A percentile compares a stretch with the other conserved stretches of the same genome.
phyloP scores from a whole-genome alignment of 2,113 vertebrate species.

The Vombatus ursinus region DNA sequence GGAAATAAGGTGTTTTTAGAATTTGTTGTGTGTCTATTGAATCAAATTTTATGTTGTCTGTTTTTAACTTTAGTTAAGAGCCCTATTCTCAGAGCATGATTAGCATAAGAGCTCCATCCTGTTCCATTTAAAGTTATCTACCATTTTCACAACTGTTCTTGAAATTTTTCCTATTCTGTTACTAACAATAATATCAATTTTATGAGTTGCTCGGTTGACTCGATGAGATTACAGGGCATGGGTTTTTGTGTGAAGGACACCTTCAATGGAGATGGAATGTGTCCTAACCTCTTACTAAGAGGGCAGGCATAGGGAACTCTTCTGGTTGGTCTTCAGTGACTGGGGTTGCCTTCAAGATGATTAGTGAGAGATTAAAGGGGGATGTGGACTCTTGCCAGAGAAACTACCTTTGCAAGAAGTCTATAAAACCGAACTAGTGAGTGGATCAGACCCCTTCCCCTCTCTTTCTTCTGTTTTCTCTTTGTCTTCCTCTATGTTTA shows the following conservation, averaged over 20 bases:
- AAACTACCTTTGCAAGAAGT: background rate
- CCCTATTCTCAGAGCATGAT: background rate
- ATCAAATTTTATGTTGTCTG: background rate
- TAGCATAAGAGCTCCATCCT: background rate
- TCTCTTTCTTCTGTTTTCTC: background rate
- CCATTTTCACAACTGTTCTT: slow-evolving; percentile 46
- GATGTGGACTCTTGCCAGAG: background rate
- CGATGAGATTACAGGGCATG: background rate
- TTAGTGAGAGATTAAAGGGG: background rate
- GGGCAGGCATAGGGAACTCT: background rate
- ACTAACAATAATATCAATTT: background rate
- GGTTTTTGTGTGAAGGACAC: background rate
- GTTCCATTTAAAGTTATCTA: slow-evolving; percentile 44
- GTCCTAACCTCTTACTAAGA: background rate
- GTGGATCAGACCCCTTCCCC: background rate
- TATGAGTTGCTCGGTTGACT: background rate
- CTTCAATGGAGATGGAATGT: background rate
- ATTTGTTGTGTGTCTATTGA: slow-evolving; percentile 4
- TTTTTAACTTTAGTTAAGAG: background rate
- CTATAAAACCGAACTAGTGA: background rate
- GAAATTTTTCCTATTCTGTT: background rate
- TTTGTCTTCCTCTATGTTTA: background rate
- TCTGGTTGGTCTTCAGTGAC: background rate
- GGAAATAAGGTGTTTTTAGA: slow-evolving; percentile 4
- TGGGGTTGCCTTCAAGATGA: background rate